Base-by-base conservation (phyloP, 2,113 vertebrate genomes). In the Pygoscelis adeliae region DNA sequence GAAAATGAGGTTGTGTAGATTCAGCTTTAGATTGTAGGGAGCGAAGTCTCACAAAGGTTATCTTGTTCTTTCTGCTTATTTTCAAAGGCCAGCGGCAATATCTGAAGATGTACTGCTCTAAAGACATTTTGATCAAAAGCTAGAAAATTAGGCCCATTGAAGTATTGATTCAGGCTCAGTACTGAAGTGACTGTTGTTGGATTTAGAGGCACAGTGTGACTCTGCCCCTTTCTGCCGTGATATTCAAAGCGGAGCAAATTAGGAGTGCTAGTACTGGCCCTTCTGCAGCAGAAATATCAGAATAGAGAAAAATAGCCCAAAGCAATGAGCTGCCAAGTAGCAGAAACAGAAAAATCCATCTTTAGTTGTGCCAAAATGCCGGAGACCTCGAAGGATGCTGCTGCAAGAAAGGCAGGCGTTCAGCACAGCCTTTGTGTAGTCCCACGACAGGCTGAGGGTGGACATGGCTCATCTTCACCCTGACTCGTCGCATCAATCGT, bases 401-500 rank as follows among this genome's bases (percentile, higher is more conserved):
- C 63, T 92, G 82, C 1, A 26, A 50, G 84, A 49, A 56, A 88
- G 62, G 65, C 10, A 7, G 47, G 20, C 2, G 2, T 34, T 77
- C 22, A 29, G 53, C 66, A 38, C 23, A 36, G 85, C 46, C 62
- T 42, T 6, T 0, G 8, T 46, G 67, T 11, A 4, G 23, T 21
- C 16, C 44, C 5, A 4, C 5, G 2, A 2, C 34, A 22, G 58
- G 1, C 26, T 36, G 73, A 25, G 56, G 34, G 36, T 61, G 42
- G 30, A 6, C 1, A 0, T 0, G 3, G 47, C 29, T 79, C 30
- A 16, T 20, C 79, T 26, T 23, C 72, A 38, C 13, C 76, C 59
- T 3, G 1, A 2, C 0, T 1, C 15, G 32, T 56, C 2, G 0
- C 27, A 32, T 21, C 49, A 58, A 14, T 11, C 8, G 0, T 5